phyloP scores from a whole-genome alignment of 2,113 vertebrate genomes.

The Tetrax tetrax region DNA sequence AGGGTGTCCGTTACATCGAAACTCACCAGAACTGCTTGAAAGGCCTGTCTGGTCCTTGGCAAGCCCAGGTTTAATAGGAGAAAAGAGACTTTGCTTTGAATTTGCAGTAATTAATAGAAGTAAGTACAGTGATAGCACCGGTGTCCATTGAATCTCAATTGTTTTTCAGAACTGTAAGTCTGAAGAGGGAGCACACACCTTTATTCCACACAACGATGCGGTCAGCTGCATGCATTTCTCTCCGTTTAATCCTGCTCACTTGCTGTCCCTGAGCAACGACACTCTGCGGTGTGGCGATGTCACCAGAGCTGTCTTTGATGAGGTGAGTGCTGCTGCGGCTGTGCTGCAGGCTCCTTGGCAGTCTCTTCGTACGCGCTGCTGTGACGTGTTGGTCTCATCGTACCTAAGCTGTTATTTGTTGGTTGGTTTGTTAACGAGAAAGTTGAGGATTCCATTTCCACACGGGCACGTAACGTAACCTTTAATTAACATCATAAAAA shows the following conservation, averaged over 20 bases:
- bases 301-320: conserved; percentile 82
- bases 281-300: conserved; percentile 84
- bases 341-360: neutral
- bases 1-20: neutral
- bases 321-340: conserved; percentile 72
- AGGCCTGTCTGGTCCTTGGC: neutral
- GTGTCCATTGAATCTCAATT: neutral
- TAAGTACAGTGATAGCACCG: fast-evolving
- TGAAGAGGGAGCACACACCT: conserved; percentile 72
- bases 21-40: neutral
- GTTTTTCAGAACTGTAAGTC: conserved; percentile 60
- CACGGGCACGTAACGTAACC: neutral
- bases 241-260: conserved; percentile 72
- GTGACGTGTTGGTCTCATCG: fast-evolving
- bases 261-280: conserved; percentile 86
- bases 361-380: fast-evolving
- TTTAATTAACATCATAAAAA: neutral
- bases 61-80: neutral
- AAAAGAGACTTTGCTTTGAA: neutral
- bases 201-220: conserved; percentile 74
- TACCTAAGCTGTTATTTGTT: neutral
- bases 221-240: conserved; percentile 85
- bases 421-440: neutral
- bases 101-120: neutral
- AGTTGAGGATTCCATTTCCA: neutral